These are phyloP conservation scores for Poecilia gillii DNA, from an alignment of 2,797 vertebrate species.

Conservation along the genomic window DNA sequence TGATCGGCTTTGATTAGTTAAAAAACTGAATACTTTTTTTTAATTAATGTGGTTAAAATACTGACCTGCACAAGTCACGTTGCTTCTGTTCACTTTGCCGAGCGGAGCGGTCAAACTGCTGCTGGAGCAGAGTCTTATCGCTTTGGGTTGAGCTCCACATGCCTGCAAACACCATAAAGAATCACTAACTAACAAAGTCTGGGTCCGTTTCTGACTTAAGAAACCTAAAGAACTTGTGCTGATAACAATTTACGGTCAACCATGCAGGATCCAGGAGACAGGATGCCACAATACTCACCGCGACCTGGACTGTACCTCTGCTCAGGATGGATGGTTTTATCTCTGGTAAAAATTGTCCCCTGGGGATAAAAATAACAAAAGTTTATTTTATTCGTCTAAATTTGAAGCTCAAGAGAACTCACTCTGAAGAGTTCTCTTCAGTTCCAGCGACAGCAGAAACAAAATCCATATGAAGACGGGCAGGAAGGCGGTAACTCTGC, in stretches of 20 bases:
- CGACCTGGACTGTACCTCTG: constrained; percentile 86
- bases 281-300: constrained; percentile 83
- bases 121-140: constrained; percentile 78
- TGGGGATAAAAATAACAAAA: constrained; percentile 33
- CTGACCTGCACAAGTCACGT: constrained; percentile 85
- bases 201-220: neutral
- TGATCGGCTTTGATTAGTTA: neutral
- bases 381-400: neutral
- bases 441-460: neutral
- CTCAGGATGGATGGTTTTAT: constrained; percentile 83
- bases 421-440: constrained; percentile 20
- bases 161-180: constrained; percentile 81
- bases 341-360: constrained; percentile 87
- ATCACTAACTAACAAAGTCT: constrained; percentile 70
- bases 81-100: constrained; percentile 81
- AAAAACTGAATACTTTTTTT: neutral
- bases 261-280: constrained; percentile 25
- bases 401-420: neutral
- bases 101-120: constrained; percentile 80
- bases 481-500: neutral
- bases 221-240: neutral
- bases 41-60: neutral
- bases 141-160: constrained; percentile 83
- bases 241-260: neutral
- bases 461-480: neutral